Conservation (phyloP, 2,888 invertebrate genomes). For the Geotrupes spiniger region DNA sequence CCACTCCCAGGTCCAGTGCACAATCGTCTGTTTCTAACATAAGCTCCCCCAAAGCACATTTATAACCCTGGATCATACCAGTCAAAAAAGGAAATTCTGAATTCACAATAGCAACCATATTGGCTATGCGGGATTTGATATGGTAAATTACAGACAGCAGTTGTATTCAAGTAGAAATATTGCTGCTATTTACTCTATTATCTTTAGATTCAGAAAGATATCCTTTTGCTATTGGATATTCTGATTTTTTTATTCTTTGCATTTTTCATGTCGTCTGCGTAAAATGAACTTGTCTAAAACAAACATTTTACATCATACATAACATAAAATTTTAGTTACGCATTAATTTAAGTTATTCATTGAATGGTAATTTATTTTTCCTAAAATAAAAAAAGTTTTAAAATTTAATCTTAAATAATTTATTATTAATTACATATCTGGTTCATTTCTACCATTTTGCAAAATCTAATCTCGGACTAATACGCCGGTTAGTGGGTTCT, state of each 20-base stretch:
- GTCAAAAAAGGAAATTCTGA: constrained; percentile 49
- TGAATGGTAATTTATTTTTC: too few relatives aligned
- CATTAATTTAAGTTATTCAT: too few relatives aligned
- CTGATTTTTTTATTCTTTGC: constrained; percentile 19
- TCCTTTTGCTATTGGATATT: constrained; percentile 13
- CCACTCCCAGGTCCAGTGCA: constrained; percentile 45
- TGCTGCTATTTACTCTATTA: constrained; percentile 27
- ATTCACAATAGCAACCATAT: constrained; percentile 40
- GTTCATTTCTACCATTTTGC: too few relatives aligned
- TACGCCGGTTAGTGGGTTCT: too few relatives aligned
- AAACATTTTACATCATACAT: too few relatives aligned
- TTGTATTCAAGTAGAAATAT: constrained; percentile 31
- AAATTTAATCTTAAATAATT: too few relatives aligned
- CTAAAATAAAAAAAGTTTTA: too few relatives aligned
- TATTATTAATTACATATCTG: too few relatives aligned
- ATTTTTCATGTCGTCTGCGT: not conserved
- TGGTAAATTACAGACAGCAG: constrained; percentile 44
- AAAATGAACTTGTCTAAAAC: not conserved
- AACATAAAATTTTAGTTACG: too few relatives aligned
- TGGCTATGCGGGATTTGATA: constrained; percentile 41
- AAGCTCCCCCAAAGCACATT: constrained; percentile 45
- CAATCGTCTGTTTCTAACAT: constrained; percentile 35
- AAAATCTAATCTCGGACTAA: too few relatives aligned
- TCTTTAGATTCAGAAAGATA: constrained; percentile 23
- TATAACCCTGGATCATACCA: constrained; percentile 48